Evolutionary conservation across 2,797 vertebrate genomes (phyloP), one percentile per base, ranked within the genome.

Genomic region (Orestias chungarensis): DNA sequence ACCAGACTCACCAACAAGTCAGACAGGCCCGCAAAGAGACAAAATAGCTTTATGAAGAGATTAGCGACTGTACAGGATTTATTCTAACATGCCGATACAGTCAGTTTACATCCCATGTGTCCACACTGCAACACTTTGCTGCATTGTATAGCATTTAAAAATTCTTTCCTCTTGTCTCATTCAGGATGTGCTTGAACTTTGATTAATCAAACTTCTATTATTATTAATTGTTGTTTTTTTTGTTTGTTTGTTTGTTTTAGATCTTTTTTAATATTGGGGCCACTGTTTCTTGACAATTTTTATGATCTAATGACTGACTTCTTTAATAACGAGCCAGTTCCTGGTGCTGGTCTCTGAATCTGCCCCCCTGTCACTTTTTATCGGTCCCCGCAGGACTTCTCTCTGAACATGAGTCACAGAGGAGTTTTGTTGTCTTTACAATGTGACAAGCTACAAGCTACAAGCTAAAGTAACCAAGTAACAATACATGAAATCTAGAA

Each of bases 1-100:
- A 75, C 74, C 80, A 84, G 79, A 82, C 73, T 82, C 66, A 55
- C 71, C 79, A 74, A 71, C 42, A 76, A 67, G 57, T 75, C 49
- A 27, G 50, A 6, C 50, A 11, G 6, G 40, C 73, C n/a, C 61
- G 49, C 64, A 81, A 29, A 76, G 50, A 59, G 6, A 67, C 42
- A 40, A 50, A 62, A 23, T 9, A 73, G 64, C 72, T 66, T 66
- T 31, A 74, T 69, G 65, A 38, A 27, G 66, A 78, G 78, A 81
- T 81, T 70, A 79, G 33, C 8, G 20, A 79, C 50, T 65, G 76
- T 70, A 14, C 40, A 66, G 43, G 47, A 71, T 29, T 73, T 52
- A 57, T 50, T 59, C 31, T 62, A 61, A 35, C 31, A 12, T 61
- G 20, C 20, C 57, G 35, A 61, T 20, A 42, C 20, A 68, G 65